These are phyloP conservation scores for Apodemus sylvaticus DNA, from an alignment of 2,113 vertebrate genomes.

Conservation along the genomic window DNA sequence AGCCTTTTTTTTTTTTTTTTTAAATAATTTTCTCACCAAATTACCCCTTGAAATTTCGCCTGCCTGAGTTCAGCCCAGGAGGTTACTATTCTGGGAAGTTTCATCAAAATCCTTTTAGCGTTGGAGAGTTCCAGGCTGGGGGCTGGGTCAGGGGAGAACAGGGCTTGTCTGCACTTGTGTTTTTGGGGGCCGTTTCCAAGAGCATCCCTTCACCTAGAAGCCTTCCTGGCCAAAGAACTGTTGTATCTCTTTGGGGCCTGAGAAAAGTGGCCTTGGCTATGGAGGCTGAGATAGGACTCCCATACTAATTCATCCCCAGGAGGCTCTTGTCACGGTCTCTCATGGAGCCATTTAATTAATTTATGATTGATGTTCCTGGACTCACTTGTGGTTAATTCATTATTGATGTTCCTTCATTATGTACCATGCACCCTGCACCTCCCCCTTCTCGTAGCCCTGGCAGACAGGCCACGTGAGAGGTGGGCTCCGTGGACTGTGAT, in stretches of 20 bases:
- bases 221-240: not conserved
- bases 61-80: constrained; percentile 57
- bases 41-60: constrained; percentile 43
- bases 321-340: constrained; percentile 15
- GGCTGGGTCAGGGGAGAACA: not conserved
- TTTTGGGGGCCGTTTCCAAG: not conserved
- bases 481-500: no score
- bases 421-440: not conserved
- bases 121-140: not conserved
- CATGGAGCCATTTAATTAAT: constrained; percentile 76
- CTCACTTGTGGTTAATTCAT: constrained; percentile 68
- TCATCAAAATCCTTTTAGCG: constrained; percentile 55
- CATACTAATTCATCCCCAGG: not conserved
- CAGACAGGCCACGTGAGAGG: not conserved
- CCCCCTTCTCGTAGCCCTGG: not conserved
- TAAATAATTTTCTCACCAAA: constrained; percentile 27
- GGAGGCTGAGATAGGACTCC: not conserved
- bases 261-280: not conserved
- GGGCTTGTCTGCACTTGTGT: not conserved
- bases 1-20: not conserved
- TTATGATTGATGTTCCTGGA: constrained; percentile 69
- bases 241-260: fast-evolving
- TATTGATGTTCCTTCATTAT: constrained; percentile 65
- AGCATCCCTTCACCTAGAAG: not conserved
- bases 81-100: constrained; percentile 70